Evolutionary conservation across 1,140 invertebrate species (phyloP).

Genomic region (Drosophila seguyi): DNA sequence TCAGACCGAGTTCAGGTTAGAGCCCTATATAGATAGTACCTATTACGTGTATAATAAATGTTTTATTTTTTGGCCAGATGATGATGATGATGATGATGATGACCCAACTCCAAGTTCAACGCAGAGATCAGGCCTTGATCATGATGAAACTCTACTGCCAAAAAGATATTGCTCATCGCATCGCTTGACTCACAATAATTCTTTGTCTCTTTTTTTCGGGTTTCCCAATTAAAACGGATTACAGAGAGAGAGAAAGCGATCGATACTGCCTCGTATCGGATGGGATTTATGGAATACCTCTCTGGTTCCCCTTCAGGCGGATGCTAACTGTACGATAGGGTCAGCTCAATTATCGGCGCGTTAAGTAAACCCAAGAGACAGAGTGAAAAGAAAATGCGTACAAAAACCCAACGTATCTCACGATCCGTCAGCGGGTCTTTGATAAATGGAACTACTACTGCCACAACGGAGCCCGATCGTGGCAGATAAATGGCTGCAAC

Average conservation of each 20-base stretch:
- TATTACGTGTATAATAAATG: slow-evolving; percentile 15
- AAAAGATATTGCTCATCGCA: slow-evolving; percentile 32
- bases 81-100: slow-evolving; percentile 6
- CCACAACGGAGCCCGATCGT: slow-evolving; percentile 1
- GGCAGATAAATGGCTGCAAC: slow-evolving; percentile 35
- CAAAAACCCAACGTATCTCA: slow-evolving; percentile 25
- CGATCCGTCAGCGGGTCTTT: slow-evolving; percentile 33
- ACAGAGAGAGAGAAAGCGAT: slow-evolving; percentile 11
- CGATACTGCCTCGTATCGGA: slow-evolving; percentile 16
- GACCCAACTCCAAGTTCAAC: slow-evolving; percentile 16
- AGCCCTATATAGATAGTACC: slow-evolving; percentile 11
- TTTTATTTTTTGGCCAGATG: slow-evolving; percentile 22
- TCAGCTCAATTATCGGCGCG: slow-evolving; percentile 43
- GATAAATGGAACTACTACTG: slow-evolving; percentile 26
- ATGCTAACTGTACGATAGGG: slow-evolving; percentile 48
- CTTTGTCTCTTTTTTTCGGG: slow-evolving; percentile 1
- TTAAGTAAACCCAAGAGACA: slow-evolving; percentile 31
- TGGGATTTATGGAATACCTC: slow-evolving; percentile 6
- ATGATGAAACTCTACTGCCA: slow-evolving; percentile 15
- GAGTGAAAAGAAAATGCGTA: slow-evolving; percentile 35
- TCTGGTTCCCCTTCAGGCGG: slow-evolving; percentile 14
- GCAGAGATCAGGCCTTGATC: slow-evolving; percentile 15
- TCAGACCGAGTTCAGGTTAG: slow-evolving; percentile 23
- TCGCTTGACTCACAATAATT: slow-evolving; percentile 38
- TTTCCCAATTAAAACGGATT: slow-evolving; percentile 43